Percentiles rank a stretch among this genome's conserved stretches.
Evolutionary conservation across 2,888 invertebrate genomes (phyloP).

Genomic region (Eilema caniola): DNA sequence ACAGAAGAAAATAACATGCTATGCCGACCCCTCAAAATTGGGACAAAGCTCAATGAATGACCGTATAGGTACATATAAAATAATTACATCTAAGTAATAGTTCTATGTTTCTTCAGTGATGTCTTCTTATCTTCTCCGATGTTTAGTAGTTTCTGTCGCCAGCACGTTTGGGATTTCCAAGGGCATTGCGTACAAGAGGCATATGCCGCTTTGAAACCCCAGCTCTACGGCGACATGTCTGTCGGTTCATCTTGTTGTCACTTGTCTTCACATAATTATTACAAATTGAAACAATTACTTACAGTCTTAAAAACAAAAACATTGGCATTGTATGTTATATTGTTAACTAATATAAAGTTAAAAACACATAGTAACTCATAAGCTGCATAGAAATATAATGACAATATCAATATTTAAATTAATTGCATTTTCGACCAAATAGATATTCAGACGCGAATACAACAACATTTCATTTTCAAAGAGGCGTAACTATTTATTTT

Average conservation of each 20-base stretch:
- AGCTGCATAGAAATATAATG: neutral
- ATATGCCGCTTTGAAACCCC: constrained; percentile 94
- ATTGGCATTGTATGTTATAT: too few species aligned
- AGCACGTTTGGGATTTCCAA: constrained; percentile 94
- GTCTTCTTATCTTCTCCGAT: constrained; percentile 2
- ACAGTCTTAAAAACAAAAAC: neutral
- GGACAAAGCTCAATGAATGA: neutral
- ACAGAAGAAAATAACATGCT: neutral
- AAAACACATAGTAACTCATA: too few species aligned
- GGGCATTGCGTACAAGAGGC: constrained; percentile 92
- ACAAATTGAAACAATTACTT: too few species aligned
- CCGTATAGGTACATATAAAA: neutral
- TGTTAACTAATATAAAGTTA: too few species aligned
- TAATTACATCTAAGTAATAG: neutral
- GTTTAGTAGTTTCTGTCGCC: constrained; percentile 66
- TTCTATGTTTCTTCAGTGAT: neutral
- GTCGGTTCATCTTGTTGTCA: neutral
- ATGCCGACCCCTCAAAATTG: neutral
- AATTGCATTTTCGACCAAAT: too few species aligned
- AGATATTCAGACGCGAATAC: too few species aligned
- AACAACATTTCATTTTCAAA: too few species aligned
- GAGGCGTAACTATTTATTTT: too few species aligned
- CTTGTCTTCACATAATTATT: too few species aligned
- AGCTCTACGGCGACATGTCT: constrained; percentile 87
- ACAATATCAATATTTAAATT: too few species aligned